Percentiles rank a stretch among this genome's conserved stretches.
phyloP scores from a whole-genome alignment of 1,140 invertebrate genomes.

The Drosophila sp. region DNA sequence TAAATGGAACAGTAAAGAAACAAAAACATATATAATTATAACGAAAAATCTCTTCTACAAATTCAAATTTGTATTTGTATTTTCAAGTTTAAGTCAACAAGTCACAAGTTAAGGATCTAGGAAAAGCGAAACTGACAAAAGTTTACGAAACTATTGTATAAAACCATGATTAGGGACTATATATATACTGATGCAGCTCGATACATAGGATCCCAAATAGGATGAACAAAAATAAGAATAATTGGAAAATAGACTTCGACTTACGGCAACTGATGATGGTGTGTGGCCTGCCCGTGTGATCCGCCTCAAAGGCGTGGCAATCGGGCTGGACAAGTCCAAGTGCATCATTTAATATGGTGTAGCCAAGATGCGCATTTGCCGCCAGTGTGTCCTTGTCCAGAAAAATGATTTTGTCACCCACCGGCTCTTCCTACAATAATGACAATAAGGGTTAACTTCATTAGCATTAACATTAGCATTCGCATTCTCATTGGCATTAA shows the following conservation, averaged over 20 bases:
- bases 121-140: no score
- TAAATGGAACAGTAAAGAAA: no score
- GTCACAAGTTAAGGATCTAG: no score
- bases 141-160: no score
- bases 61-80: no score
- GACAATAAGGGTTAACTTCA: slow-evolving; percentile 33
- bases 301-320: slow-evolving; percentile 79
- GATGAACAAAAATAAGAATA: neutral
- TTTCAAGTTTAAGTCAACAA: no score
- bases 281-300: slow-evolving; percentile 75
- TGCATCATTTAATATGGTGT: slow-evolving; percentile 72
- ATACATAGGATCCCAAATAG: no score
- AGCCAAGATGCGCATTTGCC: slow-evolving; percentile 67
- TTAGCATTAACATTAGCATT: slow-evolving; percentile 70
- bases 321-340: slow-evolving; percentile 57
- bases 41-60: no score
- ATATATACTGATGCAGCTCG: no score
- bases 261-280: slow-evolving; percentile 82
- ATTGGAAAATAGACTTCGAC: slow-evolving; percentile 40
- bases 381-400: slow-evolving; percentile 77
- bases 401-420: slow-evolving; percentile 79
- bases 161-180: no score
- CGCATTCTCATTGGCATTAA: slow-evolving; percentile 63
- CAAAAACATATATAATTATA: no score
- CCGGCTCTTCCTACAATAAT: slow-evolving; percentile 52